Conservation (phyloP, 2,888 invertebrate species). For the Drosophila fungiperda region DNA sequence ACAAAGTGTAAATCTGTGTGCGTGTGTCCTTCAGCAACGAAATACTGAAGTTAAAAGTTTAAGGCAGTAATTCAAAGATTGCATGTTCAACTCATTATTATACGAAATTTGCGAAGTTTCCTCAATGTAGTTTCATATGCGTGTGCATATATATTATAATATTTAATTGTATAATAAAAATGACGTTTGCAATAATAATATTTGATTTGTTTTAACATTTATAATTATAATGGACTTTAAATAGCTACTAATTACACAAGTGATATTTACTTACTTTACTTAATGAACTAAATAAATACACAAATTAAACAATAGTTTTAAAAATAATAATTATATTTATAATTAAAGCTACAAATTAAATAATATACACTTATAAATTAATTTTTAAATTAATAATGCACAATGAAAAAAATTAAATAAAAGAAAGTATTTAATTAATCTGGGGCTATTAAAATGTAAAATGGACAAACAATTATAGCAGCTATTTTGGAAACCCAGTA, state of each 20-base stretch:
- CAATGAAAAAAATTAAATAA: neutral
- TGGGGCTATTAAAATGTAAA: neutral
- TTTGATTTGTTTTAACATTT: neutral
- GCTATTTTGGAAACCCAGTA: neutral
- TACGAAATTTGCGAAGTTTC: constrained; percentile 6
- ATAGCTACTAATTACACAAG: neutral
- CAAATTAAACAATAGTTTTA: neutral
- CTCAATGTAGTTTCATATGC: constrained; percentile 14
- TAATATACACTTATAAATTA: neutral
- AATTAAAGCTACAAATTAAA: neutral
- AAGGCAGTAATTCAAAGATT: constrained; percentile 44
- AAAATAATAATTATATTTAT: neutral
- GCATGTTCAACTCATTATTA: constrained; percentile 40
- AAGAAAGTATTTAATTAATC: neutral
- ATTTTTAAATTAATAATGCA: neutral
- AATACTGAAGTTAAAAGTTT: constrained; percentile 16
- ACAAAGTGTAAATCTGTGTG: constrained; percentile 17
- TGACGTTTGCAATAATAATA: constrained; percentile 3
- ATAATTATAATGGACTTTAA: neutral
- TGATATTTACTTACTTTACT: neutral
- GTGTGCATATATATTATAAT: constrained; percentile 21
- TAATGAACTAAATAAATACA: neutral
- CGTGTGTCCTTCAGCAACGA: constrained; percentile 30
- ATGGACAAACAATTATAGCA: neutral
- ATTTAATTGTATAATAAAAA: neutral